These are phyloP conservation scores for Lydus trimaculatus DNA, from an alignment of 2,888 invertebrate genomes.

Conservation along the genomic window DNA sequence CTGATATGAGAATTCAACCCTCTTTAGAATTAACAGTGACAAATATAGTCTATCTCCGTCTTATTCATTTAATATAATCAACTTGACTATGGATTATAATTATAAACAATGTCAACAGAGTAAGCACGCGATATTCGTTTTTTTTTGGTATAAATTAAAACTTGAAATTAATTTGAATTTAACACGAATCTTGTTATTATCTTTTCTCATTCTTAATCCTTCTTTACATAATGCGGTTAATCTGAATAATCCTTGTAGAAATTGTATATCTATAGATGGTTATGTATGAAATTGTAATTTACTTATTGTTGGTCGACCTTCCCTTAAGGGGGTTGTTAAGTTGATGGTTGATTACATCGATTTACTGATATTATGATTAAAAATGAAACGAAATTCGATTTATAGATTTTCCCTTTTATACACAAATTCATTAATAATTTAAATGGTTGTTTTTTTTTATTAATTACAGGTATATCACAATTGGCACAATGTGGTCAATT, in stretches of 20 bases:
- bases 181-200: neutral
- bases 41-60: neutral
- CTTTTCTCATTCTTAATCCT: neutral
- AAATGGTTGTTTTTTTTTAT: neutral
- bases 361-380: neutral
- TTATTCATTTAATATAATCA: neutral
- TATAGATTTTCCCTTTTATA: neutral
- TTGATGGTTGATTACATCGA: neutral
- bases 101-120: constrained; percentile 4
- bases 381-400: neutral
- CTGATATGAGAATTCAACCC: neutral
- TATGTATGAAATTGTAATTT: neutral
- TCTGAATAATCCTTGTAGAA: neutral
- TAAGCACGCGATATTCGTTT: constrained; percentile 6
- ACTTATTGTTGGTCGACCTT: neutral
- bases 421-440: neutral
- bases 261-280: neutral
- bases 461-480: constrained; percentile 77
- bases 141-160: constrained; percentile 10
- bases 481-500: constrained; percentile 81
- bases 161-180: neutral
- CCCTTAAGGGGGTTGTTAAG: neutral
- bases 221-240: neutral
- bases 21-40: neutral
- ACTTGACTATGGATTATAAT: neutral